Conservation (phyloP, 2,888 invertebrate genomes). For the Cetonia aurata region DNA sequence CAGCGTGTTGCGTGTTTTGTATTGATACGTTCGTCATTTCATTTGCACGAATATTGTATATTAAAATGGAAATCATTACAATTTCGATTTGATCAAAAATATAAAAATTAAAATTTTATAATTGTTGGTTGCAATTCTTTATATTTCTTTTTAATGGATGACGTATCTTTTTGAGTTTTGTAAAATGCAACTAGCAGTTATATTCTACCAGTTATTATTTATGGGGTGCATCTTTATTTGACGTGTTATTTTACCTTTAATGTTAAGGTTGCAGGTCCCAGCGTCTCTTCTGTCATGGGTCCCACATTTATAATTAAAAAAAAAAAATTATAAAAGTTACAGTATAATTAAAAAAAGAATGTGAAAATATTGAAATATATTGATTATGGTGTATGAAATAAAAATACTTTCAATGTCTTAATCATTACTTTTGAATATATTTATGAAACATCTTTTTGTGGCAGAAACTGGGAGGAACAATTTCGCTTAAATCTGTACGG, state of each 20-base stretch:
- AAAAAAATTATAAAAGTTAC: conserved; percentile 39
- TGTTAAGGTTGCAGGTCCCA: conserved; percentile 61
- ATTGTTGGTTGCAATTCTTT: conserved; percentile 43
- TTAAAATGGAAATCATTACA: conserved; percentile 2
- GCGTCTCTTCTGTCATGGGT: conserved; percentile 59
- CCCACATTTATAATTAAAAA: conserved; percentile 51
- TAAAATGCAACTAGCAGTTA: conserved; percentile 44
- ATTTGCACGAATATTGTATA: conserved; percentile 12
- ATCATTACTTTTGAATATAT: not conserved
- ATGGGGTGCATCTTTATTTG: conserved; percentile 46
- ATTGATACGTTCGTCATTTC: conserved; percentile 11
- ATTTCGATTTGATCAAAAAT: conserved; percentile 9
- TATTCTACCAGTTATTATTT: conserved; percentile 36
- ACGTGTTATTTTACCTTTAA: conserved; percentile 48
- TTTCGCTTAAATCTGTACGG: no score
- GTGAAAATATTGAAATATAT: conserved; percentile 45
- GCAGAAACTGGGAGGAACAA: no score
- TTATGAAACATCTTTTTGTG: no score
- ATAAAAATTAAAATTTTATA: conserved; percentile 26
- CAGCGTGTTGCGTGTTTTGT: conserved; percentile 32
- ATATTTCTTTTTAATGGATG: conserved; percentile 29
- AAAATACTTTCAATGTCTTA: conserved; percentile 22
- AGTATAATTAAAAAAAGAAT: conserved; percentile 40
- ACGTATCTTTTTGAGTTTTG: conserved; percentile 23
- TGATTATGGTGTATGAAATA: conserved; percentile 45